Conservation (phyloP, 2,888 invertebrate species). For the Dendrolimus houi region DNA sequence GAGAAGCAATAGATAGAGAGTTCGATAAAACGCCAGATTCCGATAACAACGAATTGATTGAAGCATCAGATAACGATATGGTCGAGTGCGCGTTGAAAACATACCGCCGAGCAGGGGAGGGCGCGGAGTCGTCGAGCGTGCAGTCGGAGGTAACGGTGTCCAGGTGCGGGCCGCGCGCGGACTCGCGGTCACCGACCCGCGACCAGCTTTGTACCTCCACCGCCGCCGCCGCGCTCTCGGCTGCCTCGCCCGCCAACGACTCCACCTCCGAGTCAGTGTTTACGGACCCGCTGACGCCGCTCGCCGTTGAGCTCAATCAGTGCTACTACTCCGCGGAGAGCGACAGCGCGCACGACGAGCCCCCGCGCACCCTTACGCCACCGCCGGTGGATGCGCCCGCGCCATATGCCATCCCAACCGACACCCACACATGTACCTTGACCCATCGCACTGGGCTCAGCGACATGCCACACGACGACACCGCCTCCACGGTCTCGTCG, state of each 20-base stretch:
- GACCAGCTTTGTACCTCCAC: conserved; percentile 35
- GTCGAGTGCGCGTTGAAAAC: conserved; percentile 63
- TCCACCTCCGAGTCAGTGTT: conserved; percentile 86
- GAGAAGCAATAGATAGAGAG: conserved; percentile 49
- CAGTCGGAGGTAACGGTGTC: conserved; percentile 65
- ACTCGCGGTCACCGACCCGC: conserved; percentile 66
- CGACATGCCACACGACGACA: conserved; percentile 58
- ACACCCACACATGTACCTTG: neutral
- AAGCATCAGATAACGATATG: conserved; percentile 66
- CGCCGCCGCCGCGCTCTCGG: conserved; percentile 30
- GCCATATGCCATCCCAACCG: conserved; percentile 10
- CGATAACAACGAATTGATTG: conserved; percentile 63
- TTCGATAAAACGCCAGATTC: conserved; percentile 68
- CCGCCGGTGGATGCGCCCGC: conserved; percentile 24
- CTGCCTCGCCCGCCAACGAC: conserved; percentile 66
- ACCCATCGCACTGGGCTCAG: conserved; percentile 15
- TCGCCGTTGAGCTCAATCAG: conserved; percentile 79
- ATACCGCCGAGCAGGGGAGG: conserved; percentile 39
- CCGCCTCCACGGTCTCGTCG: conserved; percentile 42
- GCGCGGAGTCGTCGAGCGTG: conserved; percentile 43
- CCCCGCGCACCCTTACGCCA: conserved; percentile 44
- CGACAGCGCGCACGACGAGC: conserved; percentile 62
- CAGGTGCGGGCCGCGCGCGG: conserved; percentile 49
- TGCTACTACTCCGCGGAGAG: conserved; percentile 79
- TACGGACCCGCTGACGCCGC: conserved; percentile 82